Percentiles rank a stretch among this genome's conserved stretches.
phyloP scores from a whole-genome alignment of 2,113 vertebrate genomes.

The Nicator chloris region DNA sequence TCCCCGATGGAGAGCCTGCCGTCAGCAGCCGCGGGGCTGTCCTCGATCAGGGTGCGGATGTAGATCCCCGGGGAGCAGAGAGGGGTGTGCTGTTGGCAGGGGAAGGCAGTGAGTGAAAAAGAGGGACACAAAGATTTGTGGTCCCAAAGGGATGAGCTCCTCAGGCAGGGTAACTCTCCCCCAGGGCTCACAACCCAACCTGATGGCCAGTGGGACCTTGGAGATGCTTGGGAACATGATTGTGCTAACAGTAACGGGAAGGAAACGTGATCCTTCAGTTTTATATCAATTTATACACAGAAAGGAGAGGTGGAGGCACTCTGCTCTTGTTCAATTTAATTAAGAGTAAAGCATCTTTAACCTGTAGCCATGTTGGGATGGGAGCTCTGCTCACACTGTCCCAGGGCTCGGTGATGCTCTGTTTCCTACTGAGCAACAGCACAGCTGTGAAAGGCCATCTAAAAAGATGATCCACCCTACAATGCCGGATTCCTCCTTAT shows the following conservation, averaged over 20 bases:
- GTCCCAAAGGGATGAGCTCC: neutral
- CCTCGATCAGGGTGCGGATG: slow-evolving; percentile 91
- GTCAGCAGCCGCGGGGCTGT: slow-evolving; percentile 84
- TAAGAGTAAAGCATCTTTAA: neutral
- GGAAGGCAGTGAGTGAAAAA: fast-evolving
- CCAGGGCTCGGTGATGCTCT: neutral
- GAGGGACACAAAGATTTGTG: neutral
- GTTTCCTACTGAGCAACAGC: slow-evolving; percentile 1
- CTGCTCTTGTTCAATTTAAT: neutral
- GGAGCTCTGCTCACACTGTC: neutral
- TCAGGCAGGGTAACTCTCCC: neutral
- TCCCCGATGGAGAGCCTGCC: slow-evolving; percentile 89
- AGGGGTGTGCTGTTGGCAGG: slow-evolving; percentile 83
- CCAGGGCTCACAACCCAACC: neutral
- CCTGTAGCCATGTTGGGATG: neutral
- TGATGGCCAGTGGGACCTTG: neutral
- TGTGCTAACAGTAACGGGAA: neutral
- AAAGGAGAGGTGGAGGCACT: neutral
- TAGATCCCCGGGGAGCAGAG: slow-evolving; percentile 90
- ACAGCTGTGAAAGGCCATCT: neutral
- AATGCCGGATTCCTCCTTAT: neutral
- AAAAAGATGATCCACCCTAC: neutral
- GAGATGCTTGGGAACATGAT: neutral
- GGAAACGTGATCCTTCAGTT: fast-evolving
- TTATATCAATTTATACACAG: neutral